Percentiles rank a stretch among this genome's conserved stretches.
Evolutionary conservation across 2,797 vertebrate genomes (phyloP).

Genomic region (Sebastes matsubarae): DNA sequence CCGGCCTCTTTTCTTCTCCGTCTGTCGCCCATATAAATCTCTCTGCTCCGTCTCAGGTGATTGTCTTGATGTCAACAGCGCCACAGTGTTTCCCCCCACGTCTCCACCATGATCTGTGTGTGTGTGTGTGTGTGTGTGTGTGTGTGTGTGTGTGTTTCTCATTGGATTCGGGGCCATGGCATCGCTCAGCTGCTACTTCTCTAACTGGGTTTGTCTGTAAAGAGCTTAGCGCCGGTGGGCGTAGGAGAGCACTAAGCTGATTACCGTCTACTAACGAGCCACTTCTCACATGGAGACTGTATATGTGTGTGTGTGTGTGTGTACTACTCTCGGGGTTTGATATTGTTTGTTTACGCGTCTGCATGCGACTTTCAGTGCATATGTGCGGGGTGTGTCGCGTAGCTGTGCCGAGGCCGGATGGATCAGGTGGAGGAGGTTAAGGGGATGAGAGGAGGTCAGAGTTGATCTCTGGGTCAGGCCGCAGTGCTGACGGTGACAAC

Average conservation of each 20-base stretch:
- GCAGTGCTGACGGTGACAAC: constrained; percentile 35
- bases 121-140: not conserved
- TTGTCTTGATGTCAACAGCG: constrained; percentile 47
- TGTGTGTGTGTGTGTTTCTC: constrained; percentile 7
- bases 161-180: constrained; percentile 6
- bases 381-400: not conserved
- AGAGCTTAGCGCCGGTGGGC: constrained; percentile 76
- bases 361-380: not conserved
- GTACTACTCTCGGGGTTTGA: constrained; percentile 5
- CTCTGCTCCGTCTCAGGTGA: constrained; percentile 30
- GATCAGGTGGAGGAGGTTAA: constrained; percentile 34
- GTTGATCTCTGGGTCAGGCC: constrained; percentile 27
- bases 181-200: constrained; percentile 46
- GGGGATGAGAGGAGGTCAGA: constrained; percentile 41
- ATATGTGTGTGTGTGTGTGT: not conserved
- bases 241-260: constrained; percentile 75
- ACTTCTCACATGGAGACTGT: constrained; percentile 59
- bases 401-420: not conserved
- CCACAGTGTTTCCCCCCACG: constrained; percentile 30
- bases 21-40: constrained; percentile 10
- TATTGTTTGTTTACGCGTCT: constrained; percentile 39
- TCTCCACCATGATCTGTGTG: constrained; percentile 33
- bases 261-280: constrained; percentile 78
- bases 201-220: constrained; percentile 78
- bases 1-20: not conserved